phyloP scores from a whole-genome alignment of 2,113 vertebrate genomes.

The Seriola quinqueradiata region DNA sequence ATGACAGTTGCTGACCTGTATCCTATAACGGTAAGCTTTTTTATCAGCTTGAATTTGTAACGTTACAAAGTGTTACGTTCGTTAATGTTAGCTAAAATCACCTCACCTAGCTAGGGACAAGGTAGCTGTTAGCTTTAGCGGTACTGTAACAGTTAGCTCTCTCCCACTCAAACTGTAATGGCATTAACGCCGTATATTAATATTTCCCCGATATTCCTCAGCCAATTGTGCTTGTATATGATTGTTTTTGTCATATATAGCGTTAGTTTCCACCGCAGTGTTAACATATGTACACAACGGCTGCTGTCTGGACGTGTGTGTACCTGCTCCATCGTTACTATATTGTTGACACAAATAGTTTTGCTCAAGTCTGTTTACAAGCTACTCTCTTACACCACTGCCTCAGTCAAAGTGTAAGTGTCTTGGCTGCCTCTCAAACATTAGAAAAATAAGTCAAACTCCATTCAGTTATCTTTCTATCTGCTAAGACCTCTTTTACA shows the following conservation, averaged over 20 bases:
- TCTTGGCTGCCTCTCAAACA: background rate
- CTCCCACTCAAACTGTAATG: background rate
- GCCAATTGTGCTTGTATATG: background rate
- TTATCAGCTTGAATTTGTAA: background rate
- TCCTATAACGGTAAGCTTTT: conserved; percentile 64
- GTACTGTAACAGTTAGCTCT: background rate
- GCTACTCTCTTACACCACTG: no score
- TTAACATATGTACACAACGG: background rate
- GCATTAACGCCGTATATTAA: background rate
- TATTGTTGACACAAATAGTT: background rate
- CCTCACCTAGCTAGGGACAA: conserved; percentile 28
- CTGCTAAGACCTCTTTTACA: background rate
- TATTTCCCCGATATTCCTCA: fast-evolving
- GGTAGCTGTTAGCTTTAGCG: conserved; percentile 26
- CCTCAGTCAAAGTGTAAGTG: background rate
- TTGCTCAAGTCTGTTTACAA: background rate
- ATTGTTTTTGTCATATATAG: background rate
- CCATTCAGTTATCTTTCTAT: background rate
- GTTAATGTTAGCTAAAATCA: background rate
- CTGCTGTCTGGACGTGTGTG: background rate
- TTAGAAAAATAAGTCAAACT: background rate
- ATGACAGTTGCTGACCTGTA: conserved; percentile 47
- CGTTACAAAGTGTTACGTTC: background rate
- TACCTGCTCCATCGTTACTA: background rate
- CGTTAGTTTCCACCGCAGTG: background rate